These are phyloP conservation scores for Archilochus colubris DNA, from an alignment of 2,113 vertebrate species.

Conservation along the genomic window DNA sequence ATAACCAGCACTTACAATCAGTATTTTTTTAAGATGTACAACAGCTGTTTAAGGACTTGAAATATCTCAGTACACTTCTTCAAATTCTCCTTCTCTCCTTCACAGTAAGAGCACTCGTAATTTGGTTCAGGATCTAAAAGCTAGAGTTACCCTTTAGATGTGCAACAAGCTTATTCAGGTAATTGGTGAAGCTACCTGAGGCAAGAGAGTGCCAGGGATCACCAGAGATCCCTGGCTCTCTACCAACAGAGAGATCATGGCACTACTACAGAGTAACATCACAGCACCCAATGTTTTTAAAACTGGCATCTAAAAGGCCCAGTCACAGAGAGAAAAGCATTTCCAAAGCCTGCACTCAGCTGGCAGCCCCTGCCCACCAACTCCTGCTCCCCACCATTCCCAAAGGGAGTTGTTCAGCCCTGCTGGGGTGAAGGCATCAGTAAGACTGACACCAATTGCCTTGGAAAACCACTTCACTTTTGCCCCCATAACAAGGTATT, in stretches of 20 bases:
- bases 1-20: constrained; percentile 8
- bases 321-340: fast-evolving
- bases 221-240: no score
- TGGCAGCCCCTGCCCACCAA: fast-evolving
- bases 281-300: not conserved
- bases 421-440: not conserved
- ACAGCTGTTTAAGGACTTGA: not conserved
- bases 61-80: not conserved
- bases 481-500: not conserved
- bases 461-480: not conserved
- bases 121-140: not conserved
- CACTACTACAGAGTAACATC: not conserved
- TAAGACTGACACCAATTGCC: not conserved
- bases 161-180: not conserved
- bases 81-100: not conserved
- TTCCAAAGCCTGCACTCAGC: not conserved
- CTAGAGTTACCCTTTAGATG: not conserved
- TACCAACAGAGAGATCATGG: not conserved
- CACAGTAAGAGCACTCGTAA: not conserved
- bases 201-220: not conserved
- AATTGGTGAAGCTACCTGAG: fast-evolving
- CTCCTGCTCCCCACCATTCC: not conserved
- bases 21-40: not conserved
- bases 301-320: not conserved
- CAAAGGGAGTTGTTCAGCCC: not conserved